A percentile compares a stretch with the other conserved stretches of the same genome.
phyloP scores from a whole-genome alignment of 1,140 invertebrate species.

The Aphelenchoides avenae region DNA sequence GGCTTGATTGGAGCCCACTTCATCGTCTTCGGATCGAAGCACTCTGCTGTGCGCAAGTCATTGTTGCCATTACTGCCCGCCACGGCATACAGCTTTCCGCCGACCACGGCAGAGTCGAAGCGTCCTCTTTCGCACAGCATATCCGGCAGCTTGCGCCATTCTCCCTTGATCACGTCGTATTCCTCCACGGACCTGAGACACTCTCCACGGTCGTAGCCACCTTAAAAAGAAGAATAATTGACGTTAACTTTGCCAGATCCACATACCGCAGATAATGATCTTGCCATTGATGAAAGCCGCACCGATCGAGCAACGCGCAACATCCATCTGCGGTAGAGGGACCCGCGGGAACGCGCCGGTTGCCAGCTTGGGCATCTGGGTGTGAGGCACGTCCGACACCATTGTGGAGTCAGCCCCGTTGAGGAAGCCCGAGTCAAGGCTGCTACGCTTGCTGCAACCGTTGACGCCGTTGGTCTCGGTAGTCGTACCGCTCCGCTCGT shows the following conservation, averaged over 20 bases:
- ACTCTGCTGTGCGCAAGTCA: constrained; percentile 71
- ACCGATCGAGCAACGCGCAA: constrained; percentile 71
- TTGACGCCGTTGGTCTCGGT: constrained; percentile 7
- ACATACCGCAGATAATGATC: constrained; percentile 70
- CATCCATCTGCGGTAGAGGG: constrained; percentile 69
- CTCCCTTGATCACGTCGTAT: constrained; percentile 70
- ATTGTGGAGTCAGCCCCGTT: not conserved
- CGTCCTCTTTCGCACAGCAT: constrained; percentile 72
- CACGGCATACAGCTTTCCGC: constrained; percentile 70
- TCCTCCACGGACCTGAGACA: constrained; percentile 73
- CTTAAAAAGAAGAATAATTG: constrained; percentile 63
- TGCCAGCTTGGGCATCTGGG: constrained; percentile 20
- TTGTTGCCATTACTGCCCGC: constrained; percentile 74
- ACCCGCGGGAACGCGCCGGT: constrained; percentile 65
- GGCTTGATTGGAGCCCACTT: constrained; percentile 69
- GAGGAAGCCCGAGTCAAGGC: constrained; percentile 11
- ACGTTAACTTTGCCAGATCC: too few species aligned
- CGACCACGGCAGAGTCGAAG: constrained; percentile 70
- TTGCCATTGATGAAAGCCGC: constrained; percentile 69
- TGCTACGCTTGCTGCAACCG: constrained; percentile 10
- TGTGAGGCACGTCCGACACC: not conserved
- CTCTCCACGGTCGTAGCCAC: constrained; percentile 79
- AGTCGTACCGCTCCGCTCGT: not conserved
- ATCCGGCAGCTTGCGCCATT: constrained; percentile 68
- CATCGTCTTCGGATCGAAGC: constrained; percentile 64